Base-by-base conservation (phyloP, 2,113 vertebrate genomes). In the Maccullochella peelii region DNA sequence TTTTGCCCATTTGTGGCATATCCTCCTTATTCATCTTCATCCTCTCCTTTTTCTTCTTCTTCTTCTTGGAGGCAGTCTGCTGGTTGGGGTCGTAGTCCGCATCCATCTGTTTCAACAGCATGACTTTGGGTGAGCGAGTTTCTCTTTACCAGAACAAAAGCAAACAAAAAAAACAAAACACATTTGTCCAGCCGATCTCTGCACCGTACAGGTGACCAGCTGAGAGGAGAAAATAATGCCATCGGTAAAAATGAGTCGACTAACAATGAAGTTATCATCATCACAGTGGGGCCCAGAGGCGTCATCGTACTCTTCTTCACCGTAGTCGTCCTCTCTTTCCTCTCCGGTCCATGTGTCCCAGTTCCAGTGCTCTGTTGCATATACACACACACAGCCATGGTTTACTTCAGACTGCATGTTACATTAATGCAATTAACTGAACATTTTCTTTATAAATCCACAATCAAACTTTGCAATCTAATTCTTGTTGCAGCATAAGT, bases 341-440 rank as follows among this genome's bases (percentile, higher is more conserved):
- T 94, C 94, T 33, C 96, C 96, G 0, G 91, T 95, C 97, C 97
- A 98, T 0, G 77, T 93, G 86, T 98, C 97, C 97, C 97, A 98
- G 90, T 98, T 98, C 97, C 97, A 98, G 42, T 95, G 94, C 15
- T 95, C 97, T 98, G 92, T 6, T 8, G 20, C 9, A 57, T 23
- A 58, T 5, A 84, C 14, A 76, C 16, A 21, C 40, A 40, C 38
- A 33, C 30, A 61, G 27, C 5, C n/a, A 63, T 15, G 12, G 2
- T 5, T 71, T 54, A 36, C 36, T 21, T 18, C 23, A 71, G 3
- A 27, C 18, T 11, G 8, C 3, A n/a, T n/a, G 20, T 16, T 16
- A 33, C 15, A 8, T 47, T 40, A 9, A 57, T 27, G 4, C 55
- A 38, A 25, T 38, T 10, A 52, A 27, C 12, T 18, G 16, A 16